Base-by-base conservation (phyloP, 2,888 invertebrate species). In the Euzophera pinguis region DNA sequence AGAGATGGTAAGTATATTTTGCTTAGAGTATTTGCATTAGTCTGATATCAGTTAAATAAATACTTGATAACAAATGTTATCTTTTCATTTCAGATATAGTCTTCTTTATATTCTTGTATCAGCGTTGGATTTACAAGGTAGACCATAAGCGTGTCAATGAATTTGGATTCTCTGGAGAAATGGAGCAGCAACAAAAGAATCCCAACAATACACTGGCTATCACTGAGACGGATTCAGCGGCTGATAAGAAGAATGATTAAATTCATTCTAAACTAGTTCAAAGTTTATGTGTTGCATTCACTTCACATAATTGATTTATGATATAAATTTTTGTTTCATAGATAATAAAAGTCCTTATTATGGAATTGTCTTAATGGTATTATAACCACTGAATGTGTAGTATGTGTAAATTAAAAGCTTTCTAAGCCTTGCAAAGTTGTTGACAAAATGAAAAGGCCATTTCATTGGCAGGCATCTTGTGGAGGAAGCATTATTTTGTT, bases 81-180 rank as follows among this genome's bases (percentile, higher is more conserved):
- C 38, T 38, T 45, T 41, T 6, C 13, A 13, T 45, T 88, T 53
- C 91, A 94, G 97, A 99, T 90, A 98, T 99, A 69, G 96, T 99
- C 43, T 99, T 99, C 93, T 96, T 99, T 83, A 97, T 99, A 79
- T 99, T 98, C 92, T 91, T 99, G 61, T 99, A 99, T 82, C 99
- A 99, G 90, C 94, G 98, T 61, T 99, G 97, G 96, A 98, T 99
- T 65, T 99, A 99, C 90, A 97, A 98, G 69, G 98, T 97, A 42
- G 99, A 99, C 86, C 96, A 95, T 55, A 95, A 94, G 60, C 93
- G 99, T 61, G 94, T 98, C 52, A 99, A 99, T 84, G 99, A 99
- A 81, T 99, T 97, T 90, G 99, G 99, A n/a, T 98, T 96, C 80
- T 96, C 97, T 39, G 97, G 95, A 38, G 98, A 98, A 79, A 97